Conservation (phyloP, 2,888 invertebrate genomes). For the Melanotus villosus region DNA sequence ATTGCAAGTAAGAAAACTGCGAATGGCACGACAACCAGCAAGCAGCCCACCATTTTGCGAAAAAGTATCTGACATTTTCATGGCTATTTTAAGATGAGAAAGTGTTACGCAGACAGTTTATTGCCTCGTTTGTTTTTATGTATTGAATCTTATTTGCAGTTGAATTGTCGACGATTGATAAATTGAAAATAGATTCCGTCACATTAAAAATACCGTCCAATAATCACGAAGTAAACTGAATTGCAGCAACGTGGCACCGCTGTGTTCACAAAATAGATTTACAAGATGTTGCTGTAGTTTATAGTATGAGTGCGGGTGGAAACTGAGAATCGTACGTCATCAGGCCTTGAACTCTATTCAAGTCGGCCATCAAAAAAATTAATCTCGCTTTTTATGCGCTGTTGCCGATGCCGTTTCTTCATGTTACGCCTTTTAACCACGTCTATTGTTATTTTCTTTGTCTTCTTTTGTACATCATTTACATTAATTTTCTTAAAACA, state of each 20-base stretch:
- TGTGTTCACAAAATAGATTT: slow-evolving; percentile 31
- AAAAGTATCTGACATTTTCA: slow-evolving; percentile 31
- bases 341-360: slow-evolving; percentile 61
- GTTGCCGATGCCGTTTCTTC: slow-evolving; percentile 36
- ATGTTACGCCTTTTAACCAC: slow-evolving; percentile 43
- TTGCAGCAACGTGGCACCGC: slow-evolving; percentile 26
- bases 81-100: slow-evolving; percentile 36
- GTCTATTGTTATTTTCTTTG: slow-evolving; percentile 38
- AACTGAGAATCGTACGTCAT: slow-evolving; percentile 54
- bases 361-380: slow-evolving; percentile 46
- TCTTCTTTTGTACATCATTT: slow-evolving; percentile 30
- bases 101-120: slow-evolving; percentile 42
- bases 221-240: background rate
- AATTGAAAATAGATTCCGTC: background rate
- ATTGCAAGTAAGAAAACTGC: slow-evolving; percentile 7
- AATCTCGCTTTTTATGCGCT: slow-evolving; percentile 42
- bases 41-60: slow-evolving; percentile 13
- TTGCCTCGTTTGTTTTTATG: slow-evolving; percentile 25
- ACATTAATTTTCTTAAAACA: slow-evolving; percentile 28
- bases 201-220: background rate
- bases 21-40: slow-evolving; percentile 12
- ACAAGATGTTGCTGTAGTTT: slow-evolving; percentile 20
- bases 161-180: background rate
- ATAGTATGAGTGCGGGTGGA: slow-evolving; percentile 43
- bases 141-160: slow-evolving; percentile 20